phyloP scores from a whole-genome alignment of 2,797 vertebrate genomes.

The Phoebastria nigripes region DNA sequence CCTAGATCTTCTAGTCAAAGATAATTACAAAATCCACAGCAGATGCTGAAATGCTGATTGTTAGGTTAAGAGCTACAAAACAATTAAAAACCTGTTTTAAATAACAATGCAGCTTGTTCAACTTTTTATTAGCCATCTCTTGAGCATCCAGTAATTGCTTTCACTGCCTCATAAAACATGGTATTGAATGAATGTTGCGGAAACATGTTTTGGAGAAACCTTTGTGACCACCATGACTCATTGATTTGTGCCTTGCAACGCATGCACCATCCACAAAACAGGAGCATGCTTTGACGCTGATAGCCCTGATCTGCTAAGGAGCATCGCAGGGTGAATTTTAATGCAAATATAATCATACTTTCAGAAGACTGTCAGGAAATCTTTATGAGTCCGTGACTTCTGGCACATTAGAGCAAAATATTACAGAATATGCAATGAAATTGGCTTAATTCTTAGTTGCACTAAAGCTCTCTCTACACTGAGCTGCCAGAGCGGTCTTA shows the following conservation, averaged over 20 bases:
- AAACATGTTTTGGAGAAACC: background rate
- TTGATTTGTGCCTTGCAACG: background rate
- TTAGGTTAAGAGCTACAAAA: background rate
- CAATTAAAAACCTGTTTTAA: background rate
- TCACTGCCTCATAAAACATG: background rate
- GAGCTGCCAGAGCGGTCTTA: background rate
- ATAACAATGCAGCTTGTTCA: background rate
- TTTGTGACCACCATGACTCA: background rate
- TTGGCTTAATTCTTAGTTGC: background rate
- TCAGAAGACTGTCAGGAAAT: background rate
- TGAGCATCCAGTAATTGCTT: background rate
- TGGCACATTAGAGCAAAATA: background rate
- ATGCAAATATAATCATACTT: background rate
- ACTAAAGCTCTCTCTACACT: fast-evolving
- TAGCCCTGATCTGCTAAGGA: background rate
- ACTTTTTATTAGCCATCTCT: background rate
- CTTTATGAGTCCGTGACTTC: background rate
- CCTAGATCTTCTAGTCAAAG: background rate
- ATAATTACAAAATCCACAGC: background rate
- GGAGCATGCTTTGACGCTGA: background rate
- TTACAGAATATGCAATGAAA: background rate
- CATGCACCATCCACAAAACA: background rate
- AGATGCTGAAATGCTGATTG: background rate
- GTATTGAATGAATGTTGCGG: background rate
- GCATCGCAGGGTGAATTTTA: background rate